Percentiles rank a stretch among this genome's conserved stretches.
Evolutionary conservation across 2,797 vertebrate species (phyloP).

Genomic region (Thamnophis elegans): DNA sequence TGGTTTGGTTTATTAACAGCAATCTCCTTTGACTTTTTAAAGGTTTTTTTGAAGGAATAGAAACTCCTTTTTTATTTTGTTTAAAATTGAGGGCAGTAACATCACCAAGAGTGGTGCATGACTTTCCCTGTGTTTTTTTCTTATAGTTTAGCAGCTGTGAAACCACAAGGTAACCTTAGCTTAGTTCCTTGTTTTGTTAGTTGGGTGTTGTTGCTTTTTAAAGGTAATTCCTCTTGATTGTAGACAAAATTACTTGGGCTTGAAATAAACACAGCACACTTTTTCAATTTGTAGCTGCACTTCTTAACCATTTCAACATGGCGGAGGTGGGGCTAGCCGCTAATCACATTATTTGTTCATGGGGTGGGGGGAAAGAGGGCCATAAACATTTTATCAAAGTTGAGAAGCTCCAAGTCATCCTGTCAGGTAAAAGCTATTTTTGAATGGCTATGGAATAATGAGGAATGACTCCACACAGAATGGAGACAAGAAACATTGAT

Average conservation of each 20-base stretch:
- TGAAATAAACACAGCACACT: neutral
- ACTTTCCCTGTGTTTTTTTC: neutral
- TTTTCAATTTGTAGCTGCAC: neutral
- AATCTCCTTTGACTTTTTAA: neutral
- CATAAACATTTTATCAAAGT: neutral
- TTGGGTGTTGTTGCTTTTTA: neutral
- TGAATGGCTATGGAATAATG: neutral
- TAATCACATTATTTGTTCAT: slow-evolving; percentile 48
- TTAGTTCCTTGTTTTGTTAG: neutral
- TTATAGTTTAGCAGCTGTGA: neutral
- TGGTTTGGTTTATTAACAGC: neutral
- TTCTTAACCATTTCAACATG: slow-evolving; percentile 40
- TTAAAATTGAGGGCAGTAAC: neutral
- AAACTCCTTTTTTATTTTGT: neutral
- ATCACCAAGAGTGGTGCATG: neutral
- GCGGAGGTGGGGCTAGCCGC: neutral
- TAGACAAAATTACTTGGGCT: neutral
- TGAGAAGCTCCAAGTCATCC: neutral
- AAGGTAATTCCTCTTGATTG: neutral
- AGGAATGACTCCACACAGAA: neutral
- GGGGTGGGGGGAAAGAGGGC: neutral
- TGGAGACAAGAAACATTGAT: neutral
- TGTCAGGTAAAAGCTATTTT: neutral
- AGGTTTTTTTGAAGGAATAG: neutral
- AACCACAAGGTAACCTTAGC: neutral